These are phyloP conservation scores for Lycophotia porphyrea DNA, from an alignment of 2,888 invertebrate genomes.

Conservation along the genomic window DNA sequence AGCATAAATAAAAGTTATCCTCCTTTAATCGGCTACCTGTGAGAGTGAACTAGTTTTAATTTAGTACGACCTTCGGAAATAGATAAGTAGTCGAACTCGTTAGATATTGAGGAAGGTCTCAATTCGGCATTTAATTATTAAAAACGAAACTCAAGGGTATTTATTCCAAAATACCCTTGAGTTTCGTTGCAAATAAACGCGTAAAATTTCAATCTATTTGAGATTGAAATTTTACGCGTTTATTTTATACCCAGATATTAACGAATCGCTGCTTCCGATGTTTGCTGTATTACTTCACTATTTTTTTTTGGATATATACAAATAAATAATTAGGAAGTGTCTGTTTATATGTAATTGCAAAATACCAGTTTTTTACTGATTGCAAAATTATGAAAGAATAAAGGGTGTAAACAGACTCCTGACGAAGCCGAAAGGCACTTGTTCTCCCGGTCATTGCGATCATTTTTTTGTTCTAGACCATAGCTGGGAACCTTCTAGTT, in stretches of 20 bases:
- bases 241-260: not conserved
- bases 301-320: not conserved
- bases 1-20: not conserved
- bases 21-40: not conserved
- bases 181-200: no score
- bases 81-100: not conserved
- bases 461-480: no score
- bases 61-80: not conserved
- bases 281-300: not conserved
- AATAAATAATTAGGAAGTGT: not conserved
- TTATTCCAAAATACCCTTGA: not conserved
- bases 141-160: not conserved
- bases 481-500: no score
- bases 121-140: not conserved
- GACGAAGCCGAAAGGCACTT: no score
- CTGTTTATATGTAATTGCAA: not conserved
- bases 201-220: no score
- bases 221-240: not conserved
- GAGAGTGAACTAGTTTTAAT: conserved; percentile 8
- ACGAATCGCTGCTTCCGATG: not conserved
- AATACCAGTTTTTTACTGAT: not conserved
- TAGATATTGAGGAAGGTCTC: not conserved
- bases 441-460: no score
- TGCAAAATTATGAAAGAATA: no score
- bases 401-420: no score